These are phyloP conservation scores for Diorhabda sublineata DNA, from an alignment of 1,140 invertebrate species.

Conservation along the genomic window DNA sequence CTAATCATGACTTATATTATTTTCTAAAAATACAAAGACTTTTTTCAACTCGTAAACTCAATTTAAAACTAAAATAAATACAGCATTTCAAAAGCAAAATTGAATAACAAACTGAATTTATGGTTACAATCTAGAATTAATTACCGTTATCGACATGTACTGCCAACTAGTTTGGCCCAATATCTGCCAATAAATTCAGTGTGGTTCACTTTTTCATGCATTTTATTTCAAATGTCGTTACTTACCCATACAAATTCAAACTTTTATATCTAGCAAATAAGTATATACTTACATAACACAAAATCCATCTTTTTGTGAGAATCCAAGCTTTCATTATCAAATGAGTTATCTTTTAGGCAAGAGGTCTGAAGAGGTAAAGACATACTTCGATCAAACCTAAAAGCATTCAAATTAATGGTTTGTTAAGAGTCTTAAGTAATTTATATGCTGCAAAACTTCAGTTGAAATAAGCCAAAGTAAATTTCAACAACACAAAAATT, in stretches of 20 bases:
- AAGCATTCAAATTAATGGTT: constrained; percentile 11
- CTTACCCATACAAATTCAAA: constrained; percentile 11
- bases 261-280: background rate
- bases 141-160: no score
- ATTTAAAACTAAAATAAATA: constrained; percentile 8
- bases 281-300: constrained; percentile 61
- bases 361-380: constrained; percentile 56
- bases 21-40: no score
- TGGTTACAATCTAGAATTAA: background rate
- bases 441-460: no score
- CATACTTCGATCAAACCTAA: constrained; percentile 64
- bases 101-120: background rate
- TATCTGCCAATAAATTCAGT: background rate
- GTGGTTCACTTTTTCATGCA: constrained; percentile 11
- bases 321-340: constrained; percentile 46
- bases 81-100: background rate
- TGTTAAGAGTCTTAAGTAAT: no score
- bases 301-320: constrained; percentile 60
- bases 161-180: no score
- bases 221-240: background rate
- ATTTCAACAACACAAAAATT: no score
- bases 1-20: no score
- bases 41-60: background rate
- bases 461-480: no score
- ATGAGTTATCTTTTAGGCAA: constrained; percentile 48